These are phyloP conservation scores for Scelioninae gen. 1 DNA, from an alignment of 2,888 invertebrate species.

Conservation along the genomic window DNA sequence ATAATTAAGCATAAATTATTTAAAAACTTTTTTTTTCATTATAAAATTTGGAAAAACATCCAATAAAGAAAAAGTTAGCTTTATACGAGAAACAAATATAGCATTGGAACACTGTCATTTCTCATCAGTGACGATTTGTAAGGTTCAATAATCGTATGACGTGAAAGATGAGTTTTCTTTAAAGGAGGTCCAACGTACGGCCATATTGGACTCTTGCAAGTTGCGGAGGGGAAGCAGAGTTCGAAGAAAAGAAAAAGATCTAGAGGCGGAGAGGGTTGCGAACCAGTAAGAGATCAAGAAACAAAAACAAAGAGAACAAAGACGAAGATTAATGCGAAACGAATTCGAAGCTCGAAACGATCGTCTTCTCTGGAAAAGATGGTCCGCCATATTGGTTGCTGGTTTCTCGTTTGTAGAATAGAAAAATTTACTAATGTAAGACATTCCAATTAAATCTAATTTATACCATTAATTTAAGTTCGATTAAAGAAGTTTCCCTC, in stretches of 20 bases:
- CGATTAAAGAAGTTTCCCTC: too few relatives aligned
- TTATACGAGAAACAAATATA: neutral
- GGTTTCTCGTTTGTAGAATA: conserved; percentile 34
- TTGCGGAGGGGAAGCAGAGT: conserved; percentile 67
- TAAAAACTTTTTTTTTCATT: too few relatives aligned
- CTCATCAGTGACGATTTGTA: conserved; percentile 12
- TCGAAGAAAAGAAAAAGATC: conserved; percentile 66
- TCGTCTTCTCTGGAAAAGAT: conserved; percentile 64
- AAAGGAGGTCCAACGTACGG: conserved; percentile 68
- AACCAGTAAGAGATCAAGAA: conserved; percentile 78
- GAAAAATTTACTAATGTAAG: conserved; percentile 29
- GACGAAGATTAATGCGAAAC: conserved; percentile 80
- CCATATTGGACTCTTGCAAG: conserved; percentile 67
- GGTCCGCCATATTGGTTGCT: conserved; percentile 72
- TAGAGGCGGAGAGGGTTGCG: conserved; percentile 70
- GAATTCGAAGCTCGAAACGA: conserved; percentile 73
- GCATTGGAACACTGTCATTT: neutral
- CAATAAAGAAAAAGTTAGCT: too few relatives aligned
- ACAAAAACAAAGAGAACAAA: conserved; percentile 77
- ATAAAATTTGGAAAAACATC: neutral
- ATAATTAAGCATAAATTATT: too few relatives aligned
- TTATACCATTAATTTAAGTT: too few relatives aligned
- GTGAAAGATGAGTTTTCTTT: conserved; percentile 61
- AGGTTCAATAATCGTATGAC: conserved; percentile 20
- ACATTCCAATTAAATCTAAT: too few relatives aligned